Evolutionary conservation across 2,797 vertebrate species (phyloP), one percentile per base, ranked within the genome.

Genomic region (Gadopsis bispinosus): DNA sequence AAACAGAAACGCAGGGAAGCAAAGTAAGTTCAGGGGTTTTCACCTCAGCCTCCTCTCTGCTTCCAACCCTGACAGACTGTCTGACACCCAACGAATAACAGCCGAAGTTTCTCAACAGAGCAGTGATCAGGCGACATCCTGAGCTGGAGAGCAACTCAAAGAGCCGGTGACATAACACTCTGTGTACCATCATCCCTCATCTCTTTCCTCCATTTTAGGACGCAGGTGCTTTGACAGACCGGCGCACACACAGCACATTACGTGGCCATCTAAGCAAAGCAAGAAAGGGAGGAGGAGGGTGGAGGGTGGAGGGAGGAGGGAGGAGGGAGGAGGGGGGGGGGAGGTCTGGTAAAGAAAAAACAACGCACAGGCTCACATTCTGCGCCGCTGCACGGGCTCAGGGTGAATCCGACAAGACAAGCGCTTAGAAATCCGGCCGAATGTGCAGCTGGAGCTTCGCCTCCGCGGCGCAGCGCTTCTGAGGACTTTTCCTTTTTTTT

Each of bases 131-230:
- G 59, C 41, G 3, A 1, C 9, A 20, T 20, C 5, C 5, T 0
- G n/a, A 37, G 11, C 41, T 51, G 69, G 45, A 58, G 73, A 61
- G 65, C 55, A 87, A 87, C 64, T 87, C 75, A 59, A 37, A 77
- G 73, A 65, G 77, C 77, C 39, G 76, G 70, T 90, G 89, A 88
- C 90, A 90, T 85, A 86, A 88, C 79, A 65, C 69, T 31, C 33
- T 17, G 53, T 67, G 68, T 80, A 81, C 75, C 80, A 87, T 82
- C 89, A 81, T 83, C 84, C 74, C 75, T 91, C 90, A 93, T 91
- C 92, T 90, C 85, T 85, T 90, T 93, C 95, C 95, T 94, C 95
- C 95, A 96, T 96, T 90, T 96, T 96, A 95, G 91, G 92, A 93
- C 93, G 94, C 93, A 94, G 94, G 93, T 95, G 94, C 92, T 93